Conservation (phyloP, 2,888 invertebrate species). For the Autographa pulchrina region DNA sequence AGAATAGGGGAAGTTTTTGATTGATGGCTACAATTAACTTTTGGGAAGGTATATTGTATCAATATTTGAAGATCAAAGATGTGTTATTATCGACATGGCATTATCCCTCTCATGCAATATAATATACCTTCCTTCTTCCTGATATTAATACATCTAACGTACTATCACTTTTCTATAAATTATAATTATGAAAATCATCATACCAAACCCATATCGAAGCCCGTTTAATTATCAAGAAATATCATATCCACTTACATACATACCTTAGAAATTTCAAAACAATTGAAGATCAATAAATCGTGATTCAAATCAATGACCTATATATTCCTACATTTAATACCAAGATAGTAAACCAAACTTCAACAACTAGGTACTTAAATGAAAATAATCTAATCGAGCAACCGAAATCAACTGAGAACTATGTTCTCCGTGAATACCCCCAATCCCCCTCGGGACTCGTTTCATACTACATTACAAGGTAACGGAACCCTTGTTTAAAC, state of each 20-base stretch:
- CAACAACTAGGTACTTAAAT: slow-evolving; percentile 11
- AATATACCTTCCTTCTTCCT: not conserved
- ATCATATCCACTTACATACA: too few species aligned
- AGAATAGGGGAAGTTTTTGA: not conserved
- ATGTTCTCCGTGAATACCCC: slow-evolving; percentile 50
- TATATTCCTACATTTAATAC: not conserved
- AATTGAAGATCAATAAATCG: not conserved
- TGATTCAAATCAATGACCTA: not conserved
- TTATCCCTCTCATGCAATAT: not conserved
- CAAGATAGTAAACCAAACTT: not conserved
- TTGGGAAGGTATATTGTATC: not conserved
- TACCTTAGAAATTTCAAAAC: not conserved
- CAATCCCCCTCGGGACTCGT: slow-evolving; percentile 60
- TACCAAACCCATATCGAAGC: too few species aligned
- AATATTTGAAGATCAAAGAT: not conserved
- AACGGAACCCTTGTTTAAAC: slow-evolving; percentile 60
- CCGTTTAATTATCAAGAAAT: too few species aligned
- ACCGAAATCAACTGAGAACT: slow-evolving; percentile 51
- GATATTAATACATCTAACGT: too few species aligned
- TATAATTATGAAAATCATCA: too few species aligned
- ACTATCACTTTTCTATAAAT: too few species aligned
- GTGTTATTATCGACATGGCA: not conserved
- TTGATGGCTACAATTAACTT: slow-evolving; percentile 3
- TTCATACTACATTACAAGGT: slow-evolving; percentile 49
- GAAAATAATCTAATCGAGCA: slow-evolving; percentile 41